These are phyloP conservation scores for Paedocypris sp. DNA, from an alignment of 2,113 vertebrate genomes.

Conservation along the genomic window DNA sequence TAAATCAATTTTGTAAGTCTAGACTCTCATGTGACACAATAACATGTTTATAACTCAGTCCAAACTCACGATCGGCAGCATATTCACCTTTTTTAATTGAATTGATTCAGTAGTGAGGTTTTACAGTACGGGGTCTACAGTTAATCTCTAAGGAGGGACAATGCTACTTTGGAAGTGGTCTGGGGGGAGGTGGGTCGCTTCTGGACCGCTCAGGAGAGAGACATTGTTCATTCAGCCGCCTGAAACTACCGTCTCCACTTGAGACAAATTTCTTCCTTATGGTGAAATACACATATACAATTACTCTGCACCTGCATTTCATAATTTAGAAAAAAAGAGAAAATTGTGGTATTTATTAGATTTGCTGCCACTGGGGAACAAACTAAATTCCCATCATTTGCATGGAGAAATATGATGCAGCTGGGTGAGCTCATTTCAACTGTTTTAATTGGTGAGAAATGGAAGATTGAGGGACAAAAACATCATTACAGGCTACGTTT, in stretches of 20 bases:
- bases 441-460: conserved; percentile 63
- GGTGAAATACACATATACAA: conserved; percentile 51
- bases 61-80: too few relatives aligned
- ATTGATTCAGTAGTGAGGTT: too few relatives aligned
- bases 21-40: too few relatives aligned
- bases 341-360: conserved; percentile 60
- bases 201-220: too few relatives aligned
- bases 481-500: conserved; percentile 60
- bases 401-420: conserved; percentile 58
- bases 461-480: conserved; percentile 46
- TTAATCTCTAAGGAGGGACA: too few relatives aligned
- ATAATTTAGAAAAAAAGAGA: conserved; percentile 46
- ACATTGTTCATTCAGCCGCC: too few relatives aligned
- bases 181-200: too few relatives aligned
- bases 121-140: too few relatives aligned
- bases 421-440: conserved; percentile 50
- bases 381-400: conserved; percentile 43
- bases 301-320: conserved; percentile 55
- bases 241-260: conserved; percentile 6
- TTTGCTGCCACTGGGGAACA: conserved; percentile 52
- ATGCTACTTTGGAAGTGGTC: too few relatives aligned
- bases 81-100: too few relatives aligned
- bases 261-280: conserved; percentile 39
- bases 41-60: too few relatives aligned
- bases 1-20: too few relatives aligned